Evolutionary conservation across 2,113 vertebrate species (phyloP).

Genomic region (Ranitomeya variabilis): DNA sequence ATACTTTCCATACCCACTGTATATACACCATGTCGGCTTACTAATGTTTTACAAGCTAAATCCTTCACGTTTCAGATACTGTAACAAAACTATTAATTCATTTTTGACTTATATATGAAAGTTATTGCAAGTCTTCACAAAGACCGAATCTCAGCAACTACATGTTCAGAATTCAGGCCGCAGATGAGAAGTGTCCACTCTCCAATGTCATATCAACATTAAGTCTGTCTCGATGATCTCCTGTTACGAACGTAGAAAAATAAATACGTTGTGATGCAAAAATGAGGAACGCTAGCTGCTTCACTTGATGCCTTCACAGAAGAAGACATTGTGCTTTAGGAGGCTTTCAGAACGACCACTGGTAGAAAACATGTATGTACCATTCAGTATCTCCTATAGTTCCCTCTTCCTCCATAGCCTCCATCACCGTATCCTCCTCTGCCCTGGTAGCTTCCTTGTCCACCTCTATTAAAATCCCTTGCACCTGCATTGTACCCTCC

Average conservation of each 20-base stretch:
- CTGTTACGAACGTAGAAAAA: background rate
- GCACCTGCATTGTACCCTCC: conserved; percentile 62
- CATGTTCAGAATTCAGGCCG: background rate
- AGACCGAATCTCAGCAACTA: background rate
- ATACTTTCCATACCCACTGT: too few species aligned
- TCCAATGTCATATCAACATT: too few species aligned
- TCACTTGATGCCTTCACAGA: background rate
- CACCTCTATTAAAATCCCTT: conserved; percentile 59
- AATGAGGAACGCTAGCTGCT: background rate
- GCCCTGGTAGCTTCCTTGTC: conserved; percentile 58
- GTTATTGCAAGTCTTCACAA: background rate
- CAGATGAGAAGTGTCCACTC: background rate
- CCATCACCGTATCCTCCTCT: conserved; percentile 64
- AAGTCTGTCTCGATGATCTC: background rate
- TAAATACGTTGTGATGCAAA: too few species aligned
- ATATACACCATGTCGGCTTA: background rate
- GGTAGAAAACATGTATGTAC: background rate
- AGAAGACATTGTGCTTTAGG: background rate
- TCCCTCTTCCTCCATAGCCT: conserved; percentile 69
- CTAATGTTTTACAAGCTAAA: background rate
- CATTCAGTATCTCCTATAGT: conserved; percentile 60
- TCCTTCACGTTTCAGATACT: background rate
- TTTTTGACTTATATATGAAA: background rate
- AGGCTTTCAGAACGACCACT: background rate
- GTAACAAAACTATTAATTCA: background rate